These are phyloP conservation scores for Labeo rohita DNA, from an alignment of 2,113 vertebrate genomes.

Conservation along the genomic window DNA sequence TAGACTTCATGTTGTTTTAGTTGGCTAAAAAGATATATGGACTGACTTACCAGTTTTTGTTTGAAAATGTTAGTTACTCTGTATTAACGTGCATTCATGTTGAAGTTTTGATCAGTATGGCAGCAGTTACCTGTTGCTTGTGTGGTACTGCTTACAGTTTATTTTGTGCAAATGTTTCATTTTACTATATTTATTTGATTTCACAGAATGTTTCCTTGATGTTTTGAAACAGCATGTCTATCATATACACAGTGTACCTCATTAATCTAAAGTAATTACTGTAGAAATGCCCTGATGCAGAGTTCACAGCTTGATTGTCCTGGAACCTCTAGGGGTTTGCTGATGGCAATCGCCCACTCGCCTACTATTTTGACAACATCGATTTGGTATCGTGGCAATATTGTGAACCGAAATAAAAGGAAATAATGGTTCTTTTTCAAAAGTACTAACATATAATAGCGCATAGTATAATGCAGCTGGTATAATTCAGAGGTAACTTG, in stretches of 20 bases:
- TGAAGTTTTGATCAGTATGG: no score
- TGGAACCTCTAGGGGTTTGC: neutral
- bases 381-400: constrained; percentile 12
- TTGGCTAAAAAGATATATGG: neutral
- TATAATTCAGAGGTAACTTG: constrained; percentile 33
- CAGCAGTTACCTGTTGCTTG: neutral
- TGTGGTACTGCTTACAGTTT: neutral
- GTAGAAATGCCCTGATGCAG: neutral
- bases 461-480: neutral
- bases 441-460: neutral
- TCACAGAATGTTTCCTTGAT: neutral
- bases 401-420: neutral
- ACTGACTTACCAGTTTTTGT: neutral
- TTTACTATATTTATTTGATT: neutral
- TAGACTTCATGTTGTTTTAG: neutral
- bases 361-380: neutral
- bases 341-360: neutral
- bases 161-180: neutral
- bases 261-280: neutral
- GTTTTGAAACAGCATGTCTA: neutral
- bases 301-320: neutral
- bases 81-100: neutral
- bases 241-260: neutral
- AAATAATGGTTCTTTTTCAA: neutral
- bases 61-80: neutral